phyloP scores from a whole-genome alignment of 2,888 invertebrate species.

The Mesorhabditis spiculigera region DNA sequence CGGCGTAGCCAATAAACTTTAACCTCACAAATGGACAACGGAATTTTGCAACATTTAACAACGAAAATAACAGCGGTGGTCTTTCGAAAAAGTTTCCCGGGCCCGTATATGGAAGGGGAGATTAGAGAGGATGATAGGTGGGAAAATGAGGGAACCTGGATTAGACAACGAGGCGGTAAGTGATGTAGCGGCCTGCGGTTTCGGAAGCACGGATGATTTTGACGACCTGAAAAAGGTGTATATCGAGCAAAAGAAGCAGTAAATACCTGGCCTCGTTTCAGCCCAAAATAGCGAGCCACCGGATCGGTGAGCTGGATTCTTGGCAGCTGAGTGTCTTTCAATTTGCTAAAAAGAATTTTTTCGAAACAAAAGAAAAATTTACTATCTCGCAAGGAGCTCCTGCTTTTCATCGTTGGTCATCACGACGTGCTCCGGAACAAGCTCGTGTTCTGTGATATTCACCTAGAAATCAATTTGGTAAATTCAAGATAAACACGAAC shows the following conservation, averaged over 20 bases:
- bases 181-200: slow-evolving; percentile 96
- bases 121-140: too few species aligned
- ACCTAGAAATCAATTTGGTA: slow-evolving; percentile 11
- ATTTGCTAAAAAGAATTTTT: slow-evolving; percentile 67
- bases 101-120: too few species aligned
- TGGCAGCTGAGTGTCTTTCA: slow-evolving; percentile 98
- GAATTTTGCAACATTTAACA: too few species aligned
- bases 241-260: neutral
- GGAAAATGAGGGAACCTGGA: too few species aligned
- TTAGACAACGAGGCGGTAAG: slow-evolving; percentile 71
- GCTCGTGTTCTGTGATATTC: slow-evolving; percentile 60
- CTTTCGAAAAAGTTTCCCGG: too few species aligned
- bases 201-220: slow-evolving; percentile 96
- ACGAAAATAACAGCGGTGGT: too few species aligned
- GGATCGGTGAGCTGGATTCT: slow-evolving; percentile 98
- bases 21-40: too few species aligned
- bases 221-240: slow-evolving; percentile 63
- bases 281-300: slow-evolving; percentile 93
- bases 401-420: slow-evolving; percentile 96
- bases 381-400: slow-evolving; percentile 89
- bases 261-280: slow-evolving; percentile 81
- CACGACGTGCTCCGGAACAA: slow-evolving; percentile 97
- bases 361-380: slow-evolving; percentile 56
- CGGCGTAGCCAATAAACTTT: too few species aligned
- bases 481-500: slow-evolving; percentile 64